Percentiles rank a stretch among this genome's conserved stretches.
These are phyloP conservation scores for Falcunculus frontatus DNA, from an alignment of 2,113 vertebrate species.

Conservation along the genomic window DNA sequence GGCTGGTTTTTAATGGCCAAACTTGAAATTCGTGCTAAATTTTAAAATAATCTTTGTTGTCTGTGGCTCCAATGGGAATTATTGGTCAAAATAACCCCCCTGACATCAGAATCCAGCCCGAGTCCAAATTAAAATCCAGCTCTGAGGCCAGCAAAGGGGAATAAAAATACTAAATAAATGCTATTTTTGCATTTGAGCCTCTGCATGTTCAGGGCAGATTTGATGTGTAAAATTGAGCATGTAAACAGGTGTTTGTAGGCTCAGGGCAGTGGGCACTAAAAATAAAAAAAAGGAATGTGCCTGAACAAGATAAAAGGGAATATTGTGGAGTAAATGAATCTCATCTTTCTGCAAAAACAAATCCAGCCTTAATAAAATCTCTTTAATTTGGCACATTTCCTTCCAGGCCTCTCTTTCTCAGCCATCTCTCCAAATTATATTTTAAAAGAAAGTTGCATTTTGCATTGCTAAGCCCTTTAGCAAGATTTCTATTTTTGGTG, in stretches of 20 bases:
- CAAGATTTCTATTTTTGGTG: neutral
- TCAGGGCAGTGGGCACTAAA: neutral
- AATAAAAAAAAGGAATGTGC: neutral
- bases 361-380: neutral
- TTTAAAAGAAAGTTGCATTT: neutral
- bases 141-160: neutral
- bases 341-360: neutral
- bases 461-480: neutral
- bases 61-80: rapidly evolving
- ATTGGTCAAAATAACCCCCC: neutral
- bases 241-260: neutral
- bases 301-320: neutral
- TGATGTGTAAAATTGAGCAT: rapidly evolving
- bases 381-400: neutral
- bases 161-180: neutral
- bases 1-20: neutral
- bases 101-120: neutral
- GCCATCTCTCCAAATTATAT: neutral
- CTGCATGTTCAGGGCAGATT: neutral
- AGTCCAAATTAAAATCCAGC: neutral
- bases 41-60: neutral
- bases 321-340: neutral
- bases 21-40: rapidly evolving
- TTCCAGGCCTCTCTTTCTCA: neutral
- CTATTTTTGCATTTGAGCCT: neutral